Conservation (phyloP, 2,797 vertebrate genomes). For the Etheostoma perlongum region DNA sequence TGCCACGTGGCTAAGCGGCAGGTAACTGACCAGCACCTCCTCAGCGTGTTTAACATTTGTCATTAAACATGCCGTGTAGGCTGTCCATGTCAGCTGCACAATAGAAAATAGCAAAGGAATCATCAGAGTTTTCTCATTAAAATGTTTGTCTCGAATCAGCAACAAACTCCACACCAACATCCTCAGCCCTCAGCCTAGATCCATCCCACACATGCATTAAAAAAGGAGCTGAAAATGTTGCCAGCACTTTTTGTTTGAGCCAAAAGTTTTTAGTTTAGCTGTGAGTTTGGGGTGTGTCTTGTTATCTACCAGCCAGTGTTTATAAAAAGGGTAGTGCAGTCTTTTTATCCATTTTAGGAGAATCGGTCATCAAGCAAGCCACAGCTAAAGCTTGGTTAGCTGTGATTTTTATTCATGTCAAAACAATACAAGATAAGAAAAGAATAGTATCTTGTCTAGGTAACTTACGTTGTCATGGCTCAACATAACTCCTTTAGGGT, state of each 20-base stretch:
- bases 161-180: too few relatives aligned
- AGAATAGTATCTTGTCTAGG: background rate
- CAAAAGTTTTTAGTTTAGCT: background rate
- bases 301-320: background rate
- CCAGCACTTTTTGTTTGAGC: background rate
- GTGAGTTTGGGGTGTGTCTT: background rate
- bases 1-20: conserved; percentile 87
- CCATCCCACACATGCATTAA: too few relatives aligned
- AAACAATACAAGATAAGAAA: background rate
- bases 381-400: too few relatives aligned
- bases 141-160: background rate
- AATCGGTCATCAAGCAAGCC: background rate
- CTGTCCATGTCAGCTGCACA: conserved; percentile 85
- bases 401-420: background rate
- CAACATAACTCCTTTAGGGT: conserved; percentile 88
- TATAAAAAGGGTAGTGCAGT: too few relatives aligned
- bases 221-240: too few relatives aligned
- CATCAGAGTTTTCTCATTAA: background rate
- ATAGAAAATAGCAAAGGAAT: background rate
- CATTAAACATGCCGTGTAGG: conserved; percentile 29
- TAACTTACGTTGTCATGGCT: conserved; percentile 88
- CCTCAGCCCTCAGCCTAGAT: too few relatives aligned
- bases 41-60: conserved; percentile 13
- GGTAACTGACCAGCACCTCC: conserved; percentile 84
- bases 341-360: background rate